Evolutionary conservation across 2,888 invertebrate genomes (phyloP), one percentile per base, ranked within the genome.

Genomic region (Sarcophaga subvicina): DNA sequence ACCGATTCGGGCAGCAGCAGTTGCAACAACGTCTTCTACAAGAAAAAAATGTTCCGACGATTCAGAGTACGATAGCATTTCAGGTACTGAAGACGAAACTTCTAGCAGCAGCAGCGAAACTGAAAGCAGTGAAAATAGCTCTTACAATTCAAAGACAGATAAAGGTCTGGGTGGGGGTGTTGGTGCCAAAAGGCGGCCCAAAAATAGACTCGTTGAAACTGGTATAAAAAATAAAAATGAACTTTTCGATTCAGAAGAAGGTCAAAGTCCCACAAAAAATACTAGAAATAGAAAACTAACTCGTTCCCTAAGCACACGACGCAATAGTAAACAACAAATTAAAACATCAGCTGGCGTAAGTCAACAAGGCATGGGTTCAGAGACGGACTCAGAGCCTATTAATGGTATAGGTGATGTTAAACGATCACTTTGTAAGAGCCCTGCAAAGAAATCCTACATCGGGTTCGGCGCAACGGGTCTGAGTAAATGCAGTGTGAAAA

Each of bases 271-370:
- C 89, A 88, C 95, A 90, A 84, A 84, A n/a, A 83, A 84, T 17
- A 81, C 80, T 1, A 86, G 86, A 70, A 88, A 86, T 63, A 88
- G 96, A 25, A 97, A 97, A 90, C 92, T 96, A 37, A 96, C 97
- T 0, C 94, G 97, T 12, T 96, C 96, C 0, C 94, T 96, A 0
- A 96, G 95, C 71, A 96, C 96, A 6, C 94, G 96, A 1, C 96
- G 95, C 81, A 76, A 76, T 27, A 96, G 96, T 0, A 95, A 96
- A 84, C 95, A 96, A 89, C 95, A 95, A 0, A 94, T 95, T 0
- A 91, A 91, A 66, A 88, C 88, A 47, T 71, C 81, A 6, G 77
- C 73, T 14, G 86, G 78, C 11, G 70, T 62, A 71, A 85, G 82
- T n/a, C 94, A 94, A 0, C 95, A 89, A 72, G 90, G 89, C 3